Evolutionary conservation across 2,888 invertebrate genomes (phyloP).

Genomic region (Plebejus anna): DNA sequence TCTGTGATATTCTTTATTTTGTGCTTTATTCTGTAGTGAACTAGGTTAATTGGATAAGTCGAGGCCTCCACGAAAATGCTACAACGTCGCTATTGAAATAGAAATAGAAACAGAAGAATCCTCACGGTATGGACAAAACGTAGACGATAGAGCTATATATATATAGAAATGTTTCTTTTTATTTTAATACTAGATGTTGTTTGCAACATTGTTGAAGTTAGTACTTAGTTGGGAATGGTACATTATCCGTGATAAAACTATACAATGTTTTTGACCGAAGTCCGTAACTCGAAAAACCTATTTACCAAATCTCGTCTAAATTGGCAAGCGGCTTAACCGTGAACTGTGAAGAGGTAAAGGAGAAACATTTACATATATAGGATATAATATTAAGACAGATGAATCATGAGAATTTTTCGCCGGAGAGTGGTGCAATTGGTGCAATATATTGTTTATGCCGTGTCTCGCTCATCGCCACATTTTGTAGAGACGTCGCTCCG

Average conservation of each 20-base stretch:
- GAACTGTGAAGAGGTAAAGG: not conserved
- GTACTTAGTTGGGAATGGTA: not conserved
- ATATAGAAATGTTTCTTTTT: not conserved
- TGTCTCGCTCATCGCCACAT: not conserved
- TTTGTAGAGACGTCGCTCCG: constrained; percentile 31
- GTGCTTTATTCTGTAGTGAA: not conserved
- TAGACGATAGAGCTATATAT: not conserved
- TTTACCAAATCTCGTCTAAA: too few relatives aligned
- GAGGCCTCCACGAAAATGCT: not conserved
- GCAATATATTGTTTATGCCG: not conserved
- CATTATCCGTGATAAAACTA: too few relatives aligned
- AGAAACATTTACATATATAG: not conserved
- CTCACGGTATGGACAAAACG: not conserved
- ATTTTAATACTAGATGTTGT: not conserved
- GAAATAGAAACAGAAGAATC: constrained; percentile 16
- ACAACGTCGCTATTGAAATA: constrained; percentile 1
- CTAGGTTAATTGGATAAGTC: constrained; percentile 6
- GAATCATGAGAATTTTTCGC: not conserved
- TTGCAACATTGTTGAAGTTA: not conserved
- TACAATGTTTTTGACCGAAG: too few relatives aligned
- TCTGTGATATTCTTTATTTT: not conserved
- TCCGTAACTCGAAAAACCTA: too few relatives aligned
- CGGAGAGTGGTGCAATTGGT: not conserved
- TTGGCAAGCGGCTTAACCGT: too few relatives aligned
- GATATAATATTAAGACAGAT: not conserved